phyloP scores from a whole-genome alignment of 2,113 vertebrate genomes.

The Calyptommatus sinebrachiatus region DNA sequence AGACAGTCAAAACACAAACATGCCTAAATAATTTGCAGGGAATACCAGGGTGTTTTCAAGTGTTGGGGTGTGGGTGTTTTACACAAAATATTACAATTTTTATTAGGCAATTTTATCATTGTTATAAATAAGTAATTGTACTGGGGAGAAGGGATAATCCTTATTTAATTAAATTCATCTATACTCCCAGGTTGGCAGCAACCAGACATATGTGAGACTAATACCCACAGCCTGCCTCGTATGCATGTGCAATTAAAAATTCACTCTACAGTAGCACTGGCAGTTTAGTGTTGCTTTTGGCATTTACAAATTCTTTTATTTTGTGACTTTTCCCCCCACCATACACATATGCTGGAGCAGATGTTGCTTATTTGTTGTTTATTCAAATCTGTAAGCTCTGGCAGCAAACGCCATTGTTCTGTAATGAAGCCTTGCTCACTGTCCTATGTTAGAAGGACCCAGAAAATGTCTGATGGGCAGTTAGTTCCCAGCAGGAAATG shows the following conservation, averaged over 20 bases:
- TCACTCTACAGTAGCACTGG: conserved; percentile 82
- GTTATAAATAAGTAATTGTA: conserved; percentile 88
- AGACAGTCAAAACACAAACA: conserved; percentile 65
- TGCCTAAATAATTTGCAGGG: conserved; percentile 66
- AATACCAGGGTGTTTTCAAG: conserved; percentile 65
- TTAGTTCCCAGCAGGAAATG: conserved; percentile 68
- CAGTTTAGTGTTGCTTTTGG: conserved; percentile 87
- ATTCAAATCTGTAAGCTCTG: conserved; percentile 85
- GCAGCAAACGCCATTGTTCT: conserved; percentile 82
- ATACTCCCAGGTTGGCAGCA: conserved; percentile 86
- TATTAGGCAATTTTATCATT: conserved; percentile 84
- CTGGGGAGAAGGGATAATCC: conserved; percentile 85
- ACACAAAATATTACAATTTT: conserved; percentile 73
- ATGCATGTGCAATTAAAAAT: conserved; percentile 86
- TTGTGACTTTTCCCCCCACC: conserved; percentile 78
- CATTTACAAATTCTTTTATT: conserved; percentile 89
- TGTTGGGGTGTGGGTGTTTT: conserved; percentile 55
- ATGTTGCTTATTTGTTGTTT: conserved; percentile 88
- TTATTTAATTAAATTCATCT: conserved; percentile 89
- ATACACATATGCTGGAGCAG: conserved; percentile 87
- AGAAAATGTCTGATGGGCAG: conserved; percentile 67
- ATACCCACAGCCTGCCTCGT: conserved; percentile 81
- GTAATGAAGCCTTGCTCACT: conserved; percentile 81
- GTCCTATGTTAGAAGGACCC: conserved; percentile 77
- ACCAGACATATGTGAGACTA: conserved; percentile 86